These are phyloP conservation scores for Nesogale talazaci DNA, from an alignment of 2,113 vertebrate genomes.

Conservation along the genomic window DNA sequence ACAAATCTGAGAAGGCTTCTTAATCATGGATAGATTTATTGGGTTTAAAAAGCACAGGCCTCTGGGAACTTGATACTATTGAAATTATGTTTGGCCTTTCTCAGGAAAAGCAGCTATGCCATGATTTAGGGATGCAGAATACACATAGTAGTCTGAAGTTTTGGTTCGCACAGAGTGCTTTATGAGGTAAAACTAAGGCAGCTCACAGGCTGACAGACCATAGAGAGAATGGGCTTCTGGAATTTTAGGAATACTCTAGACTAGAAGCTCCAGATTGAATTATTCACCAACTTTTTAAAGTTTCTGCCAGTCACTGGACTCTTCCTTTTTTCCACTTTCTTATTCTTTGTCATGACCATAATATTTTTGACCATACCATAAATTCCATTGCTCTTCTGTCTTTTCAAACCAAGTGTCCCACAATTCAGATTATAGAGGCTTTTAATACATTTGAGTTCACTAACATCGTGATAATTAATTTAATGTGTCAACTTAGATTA, in stretches of 20 bases:
- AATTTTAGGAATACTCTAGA: background rate
- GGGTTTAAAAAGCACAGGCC: constrained; percentile 12
- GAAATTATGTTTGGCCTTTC: background rate
- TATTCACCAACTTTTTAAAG: too few relatives aligned
- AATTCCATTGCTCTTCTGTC: too few relatives aligned
- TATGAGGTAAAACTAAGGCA: background rate
- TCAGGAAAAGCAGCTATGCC: background rate
- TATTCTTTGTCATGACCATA: too few relatives aligned
- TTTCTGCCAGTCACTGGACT: too few relatives aligned
- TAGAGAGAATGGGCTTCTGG: background rate
- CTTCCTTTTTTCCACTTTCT: too few relatives aligned
- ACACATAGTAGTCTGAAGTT: background rate
- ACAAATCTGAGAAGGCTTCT: constrained; percentile 20
- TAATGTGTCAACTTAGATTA: too few relatives aligned
- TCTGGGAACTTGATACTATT: background rate
- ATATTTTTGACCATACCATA: too few relatives aligned
- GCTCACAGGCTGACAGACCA: background rate
- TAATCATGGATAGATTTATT: constrained; percentile 40
- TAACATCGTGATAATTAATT: too few relatives aligned
- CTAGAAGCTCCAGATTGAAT: background rate
- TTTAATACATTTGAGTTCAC: too few relatives aligned
- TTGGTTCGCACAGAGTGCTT: background rate
- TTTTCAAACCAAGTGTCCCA: too few relatives aligned
- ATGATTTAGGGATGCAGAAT: background rate
- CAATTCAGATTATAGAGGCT: too few relatives aligned